Conservation (phyloP, 2,797 vertebrate species). For the Danio aesculapii region DNA sequence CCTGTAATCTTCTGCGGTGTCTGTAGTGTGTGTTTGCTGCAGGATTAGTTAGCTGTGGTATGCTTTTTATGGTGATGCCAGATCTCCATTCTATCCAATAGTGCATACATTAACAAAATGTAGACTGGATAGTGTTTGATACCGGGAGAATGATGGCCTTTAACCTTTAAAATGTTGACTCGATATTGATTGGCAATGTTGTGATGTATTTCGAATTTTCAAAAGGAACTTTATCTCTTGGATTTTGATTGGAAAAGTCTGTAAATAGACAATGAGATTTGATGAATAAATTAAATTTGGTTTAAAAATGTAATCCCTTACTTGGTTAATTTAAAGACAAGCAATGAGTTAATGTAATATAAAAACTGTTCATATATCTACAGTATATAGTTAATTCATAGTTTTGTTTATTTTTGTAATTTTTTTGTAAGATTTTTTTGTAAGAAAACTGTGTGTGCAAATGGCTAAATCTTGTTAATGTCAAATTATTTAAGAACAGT, state of each 20-base stretch:
- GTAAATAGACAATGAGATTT: neutral
- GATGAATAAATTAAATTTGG: neutral
- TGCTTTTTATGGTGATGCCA: neutral
- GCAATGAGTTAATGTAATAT: too few species aligned
- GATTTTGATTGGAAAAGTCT: neutral
- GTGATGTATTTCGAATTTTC: neutral
- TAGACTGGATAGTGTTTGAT: neutral
- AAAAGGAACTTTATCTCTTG: neutral
- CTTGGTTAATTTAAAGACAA: too few species aligned
- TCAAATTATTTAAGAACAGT: too few species aligned
- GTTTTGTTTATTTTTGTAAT: too few species aligned
- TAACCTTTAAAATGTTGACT: neutral
- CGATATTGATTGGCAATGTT: neutral
- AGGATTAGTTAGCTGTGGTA: neutral
- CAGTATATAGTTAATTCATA: too few species aligned
- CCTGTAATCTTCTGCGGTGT: constrained; percentile 21
- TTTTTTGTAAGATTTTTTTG: too few species aligned
- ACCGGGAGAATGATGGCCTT: neutral
- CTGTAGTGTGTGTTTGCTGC: constrained; percentile 14
- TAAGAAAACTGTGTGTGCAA: too few species aligned
- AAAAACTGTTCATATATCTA: too few species aligned
- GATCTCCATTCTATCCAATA: neutral
- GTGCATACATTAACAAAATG: neutral
- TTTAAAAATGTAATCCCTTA: too few species aligned
- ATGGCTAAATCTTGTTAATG: too few species aligned